Base-by-base conservation (phyloP, 2,113 vertebrate species). In the Fulmarus glacialis region DNA sequence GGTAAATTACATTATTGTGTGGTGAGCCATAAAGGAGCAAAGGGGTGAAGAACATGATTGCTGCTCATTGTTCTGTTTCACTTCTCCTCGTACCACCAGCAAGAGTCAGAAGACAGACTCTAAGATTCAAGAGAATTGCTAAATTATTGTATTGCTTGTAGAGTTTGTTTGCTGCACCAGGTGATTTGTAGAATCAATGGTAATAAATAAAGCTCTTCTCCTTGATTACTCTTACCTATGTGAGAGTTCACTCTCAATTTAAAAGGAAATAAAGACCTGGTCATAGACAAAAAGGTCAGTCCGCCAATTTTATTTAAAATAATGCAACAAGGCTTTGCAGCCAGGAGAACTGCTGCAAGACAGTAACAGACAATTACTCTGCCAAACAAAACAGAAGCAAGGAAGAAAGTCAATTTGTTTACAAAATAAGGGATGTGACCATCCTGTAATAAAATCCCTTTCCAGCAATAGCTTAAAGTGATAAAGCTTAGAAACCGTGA, bases 391-490 rank as follows among this genome's bases (percentile, higher is more conserved):
- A 94, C 32, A 95, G 78, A 91, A 93, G 47, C 9, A 24, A 89
- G 78, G 64, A 93, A 93, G 19, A 87, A 97, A 97, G 88, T 45
- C 26, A 93, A 94, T 94, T 97, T 96, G 90, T 96, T 97, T 96
- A 73, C 91, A 91, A 93, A 86, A 67, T 55, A 72, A 94, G 63
- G 27, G 47, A 88, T 86, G 59, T 90, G 87, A 86, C 71, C 8
- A 10, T 75, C 58, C n/a, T 42, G 22, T 88, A 97, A 94, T 88
- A 93, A 97, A 92, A 74, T 92, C 45, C n/a, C 30, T 82, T 91
- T 73, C 42, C 45, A 96, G 63, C 75, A 91, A 74, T 12, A 84
- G 9, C 38, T 77, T 63, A 62, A 56, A 93, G 62, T 66, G 18
- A 70, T 80, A 89, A 95, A 87, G 8, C 47, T 73, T 83, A 87